These are phyloP conservation scores for Peromyscus maniculatus DNA, from an alignment of 2,113 vertebrate genomes.

Conservation along the genomic window DNA sequence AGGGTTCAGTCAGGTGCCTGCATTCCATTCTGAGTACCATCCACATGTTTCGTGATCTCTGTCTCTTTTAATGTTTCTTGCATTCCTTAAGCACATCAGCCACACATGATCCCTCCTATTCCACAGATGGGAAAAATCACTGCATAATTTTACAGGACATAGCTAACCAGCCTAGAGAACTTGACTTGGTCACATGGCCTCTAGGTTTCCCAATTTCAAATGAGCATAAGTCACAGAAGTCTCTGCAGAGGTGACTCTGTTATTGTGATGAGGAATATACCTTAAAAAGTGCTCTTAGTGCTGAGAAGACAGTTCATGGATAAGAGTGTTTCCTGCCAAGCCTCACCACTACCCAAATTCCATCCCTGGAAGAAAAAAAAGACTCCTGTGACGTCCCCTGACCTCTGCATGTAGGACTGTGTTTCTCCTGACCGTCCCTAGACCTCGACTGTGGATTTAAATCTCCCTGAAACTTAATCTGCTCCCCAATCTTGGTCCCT, in stretches of 20 bases:
- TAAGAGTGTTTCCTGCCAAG: not conserved
- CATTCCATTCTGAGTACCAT: not conserved
- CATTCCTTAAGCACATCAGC: not conserved
- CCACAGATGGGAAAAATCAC: not conserved
- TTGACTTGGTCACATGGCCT: not conserved
- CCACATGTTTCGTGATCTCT: not conserved
- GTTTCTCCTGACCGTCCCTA: not conserved
- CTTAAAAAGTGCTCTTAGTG: not conserved
- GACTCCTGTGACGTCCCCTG: too few relatives aligned
- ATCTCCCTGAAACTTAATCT: constrained; percentile 3
- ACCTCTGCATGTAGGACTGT: not conserved
- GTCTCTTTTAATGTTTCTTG: not conserved
- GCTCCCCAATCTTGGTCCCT: not conserved
- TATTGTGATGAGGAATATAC: not conserved
- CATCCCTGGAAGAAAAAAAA: not conserved
- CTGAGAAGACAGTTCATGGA: not conserved
- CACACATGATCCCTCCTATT: not conserved
- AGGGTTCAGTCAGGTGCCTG: not conserved
- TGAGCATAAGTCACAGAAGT: not conserved
- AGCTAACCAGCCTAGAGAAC: not conserved
- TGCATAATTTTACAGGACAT: not conserved
- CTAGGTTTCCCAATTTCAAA: not conserved
- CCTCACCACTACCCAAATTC: not conserved
- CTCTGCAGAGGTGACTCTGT: not conserved
- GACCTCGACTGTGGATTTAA: not conserved